A percentile compares a stretch with the other conserved stretches of the same genome.
Conservation (phyloP, 2,888 invertebrate genomes). For the Torymus auratus region DNA sequence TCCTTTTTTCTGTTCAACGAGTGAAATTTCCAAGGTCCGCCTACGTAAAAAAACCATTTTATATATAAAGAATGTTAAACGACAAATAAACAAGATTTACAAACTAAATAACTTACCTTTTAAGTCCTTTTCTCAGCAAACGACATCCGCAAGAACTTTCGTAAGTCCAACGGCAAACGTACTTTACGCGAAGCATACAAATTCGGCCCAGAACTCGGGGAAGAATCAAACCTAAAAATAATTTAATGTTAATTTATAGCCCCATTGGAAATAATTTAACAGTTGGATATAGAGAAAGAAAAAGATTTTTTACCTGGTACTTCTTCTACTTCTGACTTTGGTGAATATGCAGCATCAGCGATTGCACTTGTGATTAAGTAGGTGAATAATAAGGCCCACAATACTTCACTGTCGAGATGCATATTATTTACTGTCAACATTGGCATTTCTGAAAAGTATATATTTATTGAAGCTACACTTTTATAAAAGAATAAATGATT, state of each 20-base stretch:
- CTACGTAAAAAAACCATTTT: not conserved
- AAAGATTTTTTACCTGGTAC: constrained; percentile 41
- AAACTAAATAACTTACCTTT: too few species aligned
- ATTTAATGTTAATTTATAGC: not conserved
- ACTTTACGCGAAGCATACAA: constrained; percentile 33
- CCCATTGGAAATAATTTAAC: too few species aligned
- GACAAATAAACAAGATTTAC: not conserved
- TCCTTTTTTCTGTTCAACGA: not conserved
- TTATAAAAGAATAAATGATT: too few species aligned
- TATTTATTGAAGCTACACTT: too few species aligned
- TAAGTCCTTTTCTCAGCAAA: not conserved
- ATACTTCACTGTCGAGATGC: not conserved
- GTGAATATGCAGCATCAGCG: not conserved
- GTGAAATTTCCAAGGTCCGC: constrained; percentile 19
- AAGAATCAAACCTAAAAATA: constrained; percentile 29
- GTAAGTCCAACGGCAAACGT: constrained; percentile 45
- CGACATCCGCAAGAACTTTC: constrained; percentile 46
- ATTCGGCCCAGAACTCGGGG: constrained; percentile 10
- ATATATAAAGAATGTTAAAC: not conserved
- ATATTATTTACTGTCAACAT: not conserved
- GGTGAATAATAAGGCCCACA: not conserved
- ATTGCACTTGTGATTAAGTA: constrained; percentile 4
- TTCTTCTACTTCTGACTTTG: constrained; percentile 34
- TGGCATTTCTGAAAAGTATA: too few species aligned
- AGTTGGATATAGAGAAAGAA: not conserved